Evolutionary conservation across 2,888 invertebrate species (phyloP).

Genomic region (Ernsta delagoae): DNA sequence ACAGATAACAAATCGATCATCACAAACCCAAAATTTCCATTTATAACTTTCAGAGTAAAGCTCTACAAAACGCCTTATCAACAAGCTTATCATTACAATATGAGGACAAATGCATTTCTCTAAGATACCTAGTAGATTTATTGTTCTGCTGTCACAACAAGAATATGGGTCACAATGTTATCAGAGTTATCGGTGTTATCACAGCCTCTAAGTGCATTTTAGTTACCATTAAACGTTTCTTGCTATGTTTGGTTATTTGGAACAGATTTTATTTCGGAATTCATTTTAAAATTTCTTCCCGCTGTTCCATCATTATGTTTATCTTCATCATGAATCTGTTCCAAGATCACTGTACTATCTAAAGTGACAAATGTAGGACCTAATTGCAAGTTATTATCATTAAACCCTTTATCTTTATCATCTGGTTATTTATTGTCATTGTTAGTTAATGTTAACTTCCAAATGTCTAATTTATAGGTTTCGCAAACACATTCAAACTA

Average conservation of each 20-base stretch:
- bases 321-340: too few relatives aligned
- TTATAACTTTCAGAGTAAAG: slow-evolving; percentile 3
- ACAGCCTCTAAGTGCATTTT: slow-evolving; percentile 28
- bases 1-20: not conserved
- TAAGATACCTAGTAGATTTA: slow-evolving; percentile 31
- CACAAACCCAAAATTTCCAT: not conserved
- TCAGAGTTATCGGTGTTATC: slow-evolving; percentile 37
- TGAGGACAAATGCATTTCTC: slow-evolving; percentile 32
- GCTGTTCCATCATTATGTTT: too few relatives aligned
- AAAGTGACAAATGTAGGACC: too few relatives aligned
- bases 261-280: not conserved
- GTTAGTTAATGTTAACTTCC: too few relatives aligned
- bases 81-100: slow-evolving; percentile 25
- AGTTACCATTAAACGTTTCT: slow-evolving; percentile 19
- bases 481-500: not conserved
- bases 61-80: slow-evolving; percentile 26
- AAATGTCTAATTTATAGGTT: too few relatives aligned
- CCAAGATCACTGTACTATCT: too few relatives aligned
- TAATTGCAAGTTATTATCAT: too few relatives aligned
- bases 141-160: slow-evolving; percentile 33
- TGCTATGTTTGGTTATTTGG: not conserved
- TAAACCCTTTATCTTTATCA: too few relatives aligned
- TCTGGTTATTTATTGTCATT: too few relatives aligned
- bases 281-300: not conserved
- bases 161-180: slow-evolving; percentile 65